Evolutionary conservation across 2,113 vertebrate species (phyloP).

Genomic region (Orycteropus afer): DNA sequence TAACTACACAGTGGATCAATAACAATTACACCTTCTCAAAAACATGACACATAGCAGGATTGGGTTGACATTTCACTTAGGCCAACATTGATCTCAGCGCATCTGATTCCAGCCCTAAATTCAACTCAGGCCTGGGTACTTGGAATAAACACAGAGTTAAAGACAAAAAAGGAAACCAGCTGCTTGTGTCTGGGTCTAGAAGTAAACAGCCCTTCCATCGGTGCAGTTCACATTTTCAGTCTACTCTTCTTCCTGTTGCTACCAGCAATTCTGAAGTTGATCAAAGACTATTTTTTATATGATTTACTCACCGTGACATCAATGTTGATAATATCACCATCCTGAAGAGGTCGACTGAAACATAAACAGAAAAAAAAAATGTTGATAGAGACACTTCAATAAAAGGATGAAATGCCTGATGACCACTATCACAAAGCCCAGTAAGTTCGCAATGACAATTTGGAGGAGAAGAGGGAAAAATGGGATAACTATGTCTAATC

Average conservation of each 20-base stretch:
- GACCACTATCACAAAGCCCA: slow-evolving; percentile 86
- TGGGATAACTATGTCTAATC: slow-evolving; percentile 85
- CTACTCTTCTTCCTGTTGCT: slow-evolving; percentile 92
- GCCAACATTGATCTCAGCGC: slow-evolving; percentile 96
- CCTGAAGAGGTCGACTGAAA: slow-evolving; percentile 91
- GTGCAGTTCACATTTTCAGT: slow-evolving; percentile 91
- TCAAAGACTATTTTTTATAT: slow-evolving; percentile 90
- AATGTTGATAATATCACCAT: slow-evolving; percentile 94
- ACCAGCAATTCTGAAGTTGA: slow-evolving; percentile 89
- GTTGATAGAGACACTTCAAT: slow-evolving; percentile 87
- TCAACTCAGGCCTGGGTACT: slow-evolving; percentile 92
- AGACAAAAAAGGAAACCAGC: slow-evolving; percentile 94
- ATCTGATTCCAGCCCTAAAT: slow-evolving; percentile 97
- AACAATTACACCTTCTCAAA: slow-evolving; percentile 99
- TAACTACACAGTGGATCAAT: slow-evolving; percentile 99
- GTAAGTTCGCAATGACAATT: slow-evolving; percentile 80
- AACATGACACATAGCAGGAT: slow-evolving; percentile 97
- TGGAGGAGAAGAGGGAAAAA: slow-evolving; percentile 82
- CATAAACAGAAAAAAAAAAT: slow-evolving; percentile 86
- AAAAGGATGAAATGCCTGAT: slow-evolving; percentile 87
- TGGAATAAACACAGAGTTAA: slow-evolving; percentile 93
- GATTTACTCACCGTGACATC: slow-evolving; percentile 92
- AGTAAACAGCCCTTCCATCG: slow-evolving; percentile 94
- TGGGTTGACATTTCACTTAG: slow-evolving; percentile 97
- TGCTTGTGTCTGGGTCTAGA: slow-evolving; percentile 89